Evolutionary conservation across 2,797 vertebrate species (phyloP).

Genomic region (Premnoplex brunnescens): DNA sequence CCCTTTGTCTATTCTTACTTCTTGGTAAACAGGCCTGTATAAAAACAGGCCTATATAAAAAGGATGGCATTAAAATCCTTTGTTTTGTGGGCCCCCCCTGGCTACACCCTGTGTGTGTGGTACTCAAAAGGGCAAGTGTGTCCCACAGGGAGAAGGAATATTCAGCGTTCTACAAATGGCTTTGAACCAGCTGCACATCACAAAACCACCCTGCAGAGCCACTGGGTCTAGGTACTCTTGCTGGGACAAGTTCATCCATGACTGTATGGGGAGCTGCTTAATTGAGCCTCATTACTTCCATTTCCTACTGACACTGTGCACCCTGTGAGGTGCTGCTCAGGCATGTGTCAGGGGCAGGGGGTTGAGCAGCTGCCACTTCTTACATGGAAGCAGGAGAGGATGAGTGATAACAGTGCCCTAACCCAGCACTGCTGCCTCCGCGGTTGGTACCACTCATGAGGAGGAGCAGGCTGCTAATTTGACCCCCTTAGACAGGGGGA

Average conservation of each 20-base stretch:
- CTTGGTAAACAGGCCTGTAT: not conserved
- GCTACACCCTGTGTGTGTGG: not conserved
- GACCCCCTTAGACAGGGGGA: not conserved
- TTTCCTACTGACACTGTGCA: constrained; percentile 28
- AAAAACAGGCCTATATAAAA: not conserved
- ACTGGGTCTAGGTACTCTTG: constrained; percentile 36
- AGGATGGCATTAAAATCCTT: not conserved
- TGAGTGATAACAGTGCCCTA: not conserved
- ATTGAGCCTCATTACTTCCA: constrained; percentile 55
- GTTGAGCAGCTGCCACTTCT: constrained; percentile 8
- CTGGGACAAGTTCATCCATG: constrained; percentile 54
- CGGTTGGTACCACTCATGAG: not conserved
- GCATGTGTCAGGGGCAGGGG: constrained; percentile 18
- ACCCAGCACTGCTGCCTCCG: not conserved
- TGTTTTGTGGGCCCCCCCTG: not conserved
- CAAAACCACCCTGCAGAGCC: constrained; percentile 48
- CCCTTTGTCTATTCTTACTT: not conserved
- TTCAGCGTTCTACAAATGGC: not conserved
- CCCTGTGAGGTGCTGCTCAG: constrained; percentile 6
- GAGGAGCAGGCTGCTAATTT: not conserved
- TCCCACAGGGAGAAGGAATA: constrained; percentile 60
- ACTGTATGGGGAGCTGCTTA: constrained; percentile 43
- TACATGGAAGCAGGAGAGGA: not conserved
- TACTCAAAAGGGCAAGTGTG: constrained; percentile 48
- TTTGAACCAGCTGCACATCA: constrained; percentile 63